Percentiles rank a stretch among this genome's conserved stretches.
Evolutionary conservation across 2,888 invertebrate species (phyloP).

Genomic region (Oithona nana): DNA sequence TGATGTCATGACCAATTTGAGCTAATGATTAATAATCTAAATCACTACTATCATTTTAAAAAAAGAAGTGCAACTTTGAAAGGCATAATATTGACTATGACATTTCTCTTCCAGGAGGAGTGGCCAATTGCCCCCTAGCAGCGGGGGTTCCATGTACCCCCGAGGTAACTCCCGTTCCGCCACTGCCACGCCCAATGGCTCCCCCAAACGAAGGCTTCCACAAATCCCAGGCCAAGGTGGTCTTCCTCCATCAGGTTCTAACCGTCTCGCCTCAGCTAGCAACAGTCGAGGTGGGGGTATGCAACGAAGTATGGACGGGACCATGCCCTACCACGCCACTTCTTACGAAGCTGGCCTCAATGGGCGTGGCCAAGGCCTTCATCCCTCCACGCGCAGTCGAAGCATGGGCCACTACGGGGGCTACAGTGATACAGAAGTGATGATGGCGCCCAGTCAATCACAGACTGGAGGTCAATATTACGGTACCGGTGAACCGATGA

Average conservation of each 20-base stretch:
- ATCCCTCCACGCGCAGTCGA: not conserved
- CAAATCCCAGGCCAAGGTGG: slow-evolving; percentile 51
- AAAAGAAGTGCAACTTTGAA: too few species aligned
- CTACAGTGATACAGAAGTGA: slow-evolving; percentile 16
- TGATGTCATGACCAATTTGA: too few species aligned
- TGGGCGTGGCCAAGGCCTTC: not conserved
- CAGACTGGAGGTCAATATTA: too few species aligned
- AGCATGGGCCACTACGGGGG: slow-evolving; percentile 10
- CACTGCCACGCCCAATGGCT: slow-evolving; percentile 79
- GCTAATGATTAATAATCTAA: too few species aligned
- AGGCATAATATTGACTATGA: too few species aligned
- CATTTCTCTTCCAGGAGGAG: not conserved
- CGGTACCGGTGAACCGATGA: too few species aligned
- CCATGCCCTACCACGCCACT: too few species aligned
- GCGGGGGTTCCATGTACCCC: not conserved
- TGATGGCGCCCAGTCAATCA: too few species aligned
- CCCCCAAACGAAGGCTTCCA: slow-evolving; percentile 87
- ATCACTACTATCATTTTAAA: too few species aligned
- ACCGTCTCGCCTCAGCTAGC: too few species aligned
- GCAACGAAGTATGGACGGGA: too few species aligned
- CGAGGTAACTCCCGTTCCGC: slow-evolving; percentile 27
- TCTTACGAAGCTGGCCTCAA: not conserved
- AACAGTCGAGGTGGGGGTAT: too few species aligned
- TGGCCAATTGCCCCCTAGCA: not conserved
- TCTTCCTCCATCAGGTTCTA: not conserved